Percentiles rank a stretch among this genome's conserved stretches.
These are phyloP conservation scores for Aldrovandia affinis DNA, from an alignment of 2,797 vertebrate species.

Conservation along the genomic window DNA sequence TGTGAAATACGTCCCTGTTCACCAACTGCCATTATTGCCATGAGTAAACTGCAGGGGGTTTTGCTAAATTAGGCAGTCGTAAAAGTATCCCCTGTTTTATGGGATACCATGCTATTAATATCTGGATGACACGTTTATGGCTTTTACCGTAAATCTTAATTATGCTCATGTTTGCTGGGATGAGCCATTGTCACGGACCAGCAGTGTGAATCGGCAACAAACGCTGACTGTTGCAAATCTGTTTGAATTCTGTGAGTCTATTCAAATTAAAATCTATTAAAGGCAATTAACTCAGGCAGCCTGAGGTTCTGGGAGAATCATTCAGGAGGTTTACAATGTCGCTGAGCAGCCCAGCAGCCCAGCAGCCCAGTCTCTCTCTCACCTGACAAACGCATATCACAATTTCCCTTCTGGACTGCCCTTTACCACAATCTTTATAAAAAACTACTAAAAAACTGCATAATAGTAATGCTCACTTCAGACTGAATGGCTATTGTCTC, in stretches of 20 bases:
- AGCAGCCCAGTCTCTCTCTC: neutral
- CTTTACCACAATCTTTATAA: too few relatives aligned
- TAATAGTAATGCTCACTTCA: too few relatives aligned
- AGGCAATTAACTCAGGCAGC: neutral
- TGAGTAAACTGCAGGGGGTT: neutral
- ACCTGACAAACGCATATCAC: neutral
- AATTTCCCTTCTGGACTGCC: neutral
- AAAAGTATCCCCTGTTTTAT: slow-evolving; percentile 12
- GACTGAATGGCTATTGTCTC: too few relatives aligned
- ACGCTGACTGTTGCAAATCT: neutral
- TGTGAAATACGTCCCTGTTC: neutral
- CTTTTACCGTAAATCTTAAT: slow-evolving; percentile 14
- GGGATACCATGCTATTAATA: neutral
- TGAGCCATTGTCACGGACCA: neutral
- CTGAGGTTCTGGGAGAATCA: neutral
- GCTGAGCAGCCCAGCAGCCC: too few relatives aligned
- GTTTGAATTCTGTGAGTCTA: neutral
- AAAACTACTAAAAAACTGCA: too few relatives aligned
- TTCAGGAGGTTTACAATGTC: neutral
- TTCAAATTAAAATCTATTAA: slow-evolving; percentile 20
- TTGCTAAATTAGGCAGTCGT: slow-evolving; percentile 11
- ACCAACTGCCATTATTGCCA: neutral
- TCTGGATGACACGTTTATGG: slow-evolving; percentile 1
- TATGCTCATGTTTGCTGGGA: neutral
- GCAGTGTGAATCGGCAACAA: slow-evolving; percentile 7